Base-by-base conservation (phyloP, 1,140 invertebrate genomes). In the Bradynema listronoti region DNA sequence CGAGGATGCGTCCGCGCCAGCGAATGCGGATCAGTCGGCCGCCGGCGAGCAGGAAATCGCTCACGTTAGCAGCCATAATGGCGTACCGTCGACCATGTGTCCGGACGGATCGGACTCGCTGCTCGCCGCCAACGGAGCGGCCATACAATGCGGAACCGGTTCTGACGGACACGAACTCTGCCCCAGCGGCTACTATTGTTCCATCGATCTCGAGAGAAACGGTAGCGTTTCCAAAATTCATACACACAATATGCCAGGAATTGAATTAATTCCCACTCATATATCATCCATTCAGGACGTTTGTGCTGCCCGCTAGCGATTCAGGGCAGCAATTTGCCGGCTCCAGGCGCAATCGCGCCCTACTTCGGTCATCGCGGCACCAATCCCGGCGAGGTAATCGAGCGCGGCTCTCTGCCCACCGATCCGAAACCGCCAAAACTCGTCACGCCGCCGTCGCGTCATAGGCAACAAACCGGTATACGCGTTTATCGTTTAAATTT, bases 31-130 rank as follows among this genome's bases (percentile, higher is more conserved):
- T 46, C 30, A 56, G 46, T 29, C 53, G 46, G 53, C 34, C 29
- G 4, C 24, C 19, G 19, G 5, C 16, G 25, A 36, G 43, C 19
- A 51, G 29, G 36, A 32, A 22, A 47, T 42, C 46, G 58, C 47
- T 16, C 50, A 22, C 2, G 16, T 30, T 7, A 61, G 27, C n/a
- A 32, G 41, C 22, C 25, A 60, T 32, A 27, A 47, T 24, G 36
- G 53, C 11, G 32, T 59, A 3, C 63, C 65, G 4, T 34, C 62
- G 6, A 58, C 39, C 49, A 69, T 75, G 45, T 77, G 74, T 55
- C 73, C 74, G 16, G 74, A 77, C 53, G 74, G 73, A 4, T 77
- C 75, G 7, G 75, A 77, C 53, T 59, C 74, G 29, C 47, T 77
- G 34, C 57, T 59, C 27, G 59, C 63, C 14, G 54, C 50, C 22